These are phyloP conservation scores for Mormyrus hasselquistii DNA, from an alignment of 2,797 vertebrate genomes.

Conservation along the genomic window DNA sequence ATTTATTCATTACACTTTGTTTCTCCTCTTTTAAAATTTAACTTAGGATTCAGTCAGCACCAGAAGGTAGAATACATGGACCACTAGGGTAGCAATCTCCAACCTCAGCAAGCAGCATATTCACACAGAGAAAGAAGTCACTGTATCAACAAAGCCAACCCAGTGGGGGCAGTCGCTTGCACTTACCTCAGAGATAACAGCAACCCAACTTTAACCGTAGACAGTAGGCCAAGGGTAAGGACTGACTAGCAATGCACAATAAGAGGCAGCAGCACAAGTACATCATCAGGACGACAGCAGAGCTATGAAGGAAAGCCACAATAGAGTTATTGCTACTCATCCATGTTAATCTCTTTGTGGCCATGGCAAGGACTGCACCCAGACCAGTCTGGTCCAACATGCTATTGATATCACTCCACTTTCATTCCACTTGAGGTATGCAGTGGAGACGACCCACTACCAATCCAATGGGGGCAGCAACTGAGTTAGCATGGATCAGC, in stretches of 20 bases:
- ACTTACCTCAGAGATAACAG: not conserved
- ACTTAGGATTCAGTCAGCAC: not conserved
- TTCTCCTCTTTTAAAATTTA: not conserved
- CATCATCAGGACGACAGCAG: not conserved
- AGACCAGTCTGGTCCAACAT: not conserved
- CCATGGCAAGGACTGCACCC: not conserved
- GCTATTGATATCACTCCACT: not conserved
- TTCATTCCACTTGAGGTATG: not conserved
- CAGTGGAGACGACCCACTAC: not conserved
- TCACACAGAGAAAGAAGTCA: not conserved
- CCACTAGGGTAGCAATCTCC: not conserved
- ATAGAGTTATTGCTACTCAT: not conserved
- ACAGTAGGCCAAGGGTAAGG: not conserved
- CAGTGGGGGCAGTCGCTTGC: not conserved
- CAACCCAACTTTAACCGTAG: not conserved
- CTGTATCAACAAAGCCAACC: not conserved
- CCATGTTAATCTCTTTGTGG: not conserved
- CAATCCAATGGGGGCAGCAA: not conserved
- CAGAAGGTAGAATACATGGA: not conserved
- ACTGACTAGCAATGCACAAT: not conserved
- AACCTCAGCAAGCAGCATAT: not conserved
- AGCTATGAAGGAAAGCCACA: not conserved
- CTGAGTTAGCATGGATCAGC: not conserved
- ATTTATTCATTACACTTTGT: not conserved
- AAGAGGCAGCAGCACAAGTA: not conserved